phyloP scores from a whole-genome alignment of 2,113 vertebrate genomes.

The Cyanocitta stelleri region DNA sequence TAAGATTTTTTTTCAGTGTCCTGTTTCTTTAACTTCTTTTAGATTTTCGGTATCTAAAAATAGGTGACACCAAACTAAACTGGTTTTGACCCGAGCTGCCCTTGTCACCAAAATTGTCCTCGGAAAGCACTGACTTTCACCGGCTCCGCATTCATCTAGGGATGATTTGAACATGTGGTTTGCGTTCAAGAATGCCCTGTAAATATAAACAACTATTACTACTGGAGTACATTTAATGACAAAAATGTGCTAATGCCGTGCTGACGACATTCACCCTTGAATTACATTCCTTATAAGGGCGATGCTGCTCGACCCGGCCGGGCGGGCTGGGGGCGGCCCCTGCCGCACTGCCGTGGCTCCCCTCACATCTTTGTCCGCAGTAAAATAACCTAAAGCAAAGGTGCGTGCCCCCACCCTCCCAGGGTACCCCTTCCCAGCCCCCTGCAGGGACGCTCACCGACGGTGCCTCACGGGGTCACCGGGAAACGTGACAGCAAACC shows the following conservation, averaged over 20 bases:
- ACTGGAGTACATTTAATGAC: background rate
- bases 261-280: background rate
- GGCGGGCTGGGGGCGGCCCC: background rate
- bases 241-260: background rate
- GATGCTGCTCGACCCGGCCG: background rate
- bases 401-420: background rate
- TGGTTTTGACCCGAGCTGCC: background rate
- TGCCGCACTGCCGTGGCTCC: background rate
- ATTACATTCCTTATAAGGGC: constrained; percentile 34
- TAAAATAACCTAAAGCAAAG: background rate
- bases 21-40: background rate
- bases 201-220: constrained; percentile 20
- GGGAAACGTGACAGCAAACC: background rate
- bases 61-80: background rate
- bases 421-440: background rate
- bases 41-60: background rate
- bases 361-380: background rate
- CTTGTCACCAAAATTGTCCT: background rate
- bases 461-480: background rate
- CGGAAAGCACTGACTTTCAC: background rate
- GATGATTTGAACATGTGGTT: background rate
- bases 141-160: background rate
- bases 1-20: background rate
- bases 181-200: background rate
- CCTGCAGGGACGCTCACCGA: background rate